Conservation (phyloP, 2,888 invertebrate genomes). For the Xylota segnis region DNA sequence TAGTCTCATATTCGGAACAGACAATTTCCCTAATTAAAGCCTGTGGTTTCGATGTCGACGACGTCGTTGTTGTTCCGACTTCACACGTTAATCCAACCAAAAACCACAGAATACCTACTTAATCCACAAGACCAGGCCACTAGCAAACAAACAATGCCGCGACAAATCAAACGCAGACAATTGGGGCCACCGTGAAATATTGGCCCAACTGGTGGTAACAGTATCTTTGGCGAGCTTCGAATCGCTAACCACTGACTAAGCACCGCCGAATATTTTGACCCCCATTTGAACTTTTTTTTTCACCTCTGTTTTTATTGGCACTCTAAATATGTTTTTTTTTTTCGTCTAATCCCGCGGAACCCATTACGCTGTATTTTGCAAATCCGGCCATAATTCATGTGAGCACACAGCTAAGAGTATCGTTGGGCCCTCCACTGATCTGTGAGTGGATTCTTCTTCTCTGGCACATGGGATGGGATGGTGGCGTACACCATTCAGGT, state of each 20-base stretch:
- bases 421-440: not conserved
- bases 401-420: constrained; percentile 15
- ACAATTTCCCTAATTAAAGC: constrained; percentile 46
- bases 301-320: constrained; percentile 30
- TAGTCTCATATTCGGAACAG: constrained; percentile 19
- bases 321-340: constrained; percentile 26
- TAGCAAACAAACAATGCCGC: constrained; percentile 6
- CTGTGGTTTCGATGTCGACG: not conserved
- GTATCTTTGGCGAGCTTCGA: constrained; percentile 5
- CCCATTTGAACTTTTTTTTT: constrained; percentile 48
- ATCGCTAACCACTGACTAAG: constrained; percentile 36
- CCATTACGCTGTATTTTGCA: constrained; percentile 46
- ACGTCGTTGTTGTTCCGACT: constrained; percentile 6
- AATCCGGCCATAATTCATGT: constrained; percentile 49
- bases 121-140: constrained; percentile 15
- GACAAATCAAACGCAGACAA: constrained; percentile 39
- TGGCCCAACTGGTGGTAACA: constrained; percentile 29
- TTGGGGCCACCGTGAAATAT: constrained; percentile 47
- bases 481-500: constrained; percentile 16
- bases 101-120: constrained; percentile 15
- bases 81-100: constrained; percentile 30
- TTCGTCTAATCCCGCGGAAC: constrained; percentile 24
- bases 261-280: constrained; percentile 50
- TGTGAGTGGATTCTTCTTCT: not conserved
- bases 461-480: constrained; percentile 4